Percentiles rank a stretch among this genome's conserved stretches.
Conservation (phyloP, 1,140 invertebrate species). For the Saccostrea echinata region DNA sequence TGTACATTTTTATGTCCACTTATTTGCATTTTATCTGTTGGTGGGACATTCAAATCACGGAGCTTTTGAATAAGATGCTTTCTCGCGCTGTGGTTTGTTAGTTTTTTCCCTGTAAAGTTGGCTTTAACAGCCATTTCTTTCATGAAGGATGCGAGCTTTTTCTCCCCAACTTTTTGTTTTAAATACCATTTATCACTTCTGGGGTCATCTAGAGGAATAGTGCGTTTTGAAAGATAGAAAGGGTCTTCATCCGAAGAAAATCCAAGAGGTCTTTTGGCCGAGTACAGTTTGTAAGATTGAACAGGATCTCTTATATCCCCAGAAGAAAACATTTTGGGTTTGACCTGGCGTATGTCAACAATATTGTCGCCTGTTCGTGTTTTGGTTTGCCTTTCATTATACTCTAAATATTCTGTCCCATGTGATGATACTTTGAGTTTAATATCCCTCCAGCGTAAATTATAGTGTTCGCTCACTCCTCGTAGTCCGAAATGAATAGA, state of each 20-base stretch:
- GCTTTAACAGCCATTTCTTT: background rate
- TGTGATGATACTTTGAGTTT: no score
- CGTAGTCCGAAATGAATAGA: no score
- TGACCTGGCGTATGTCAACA: background rate
- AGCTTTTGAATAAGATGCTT: slow-evolving; percentile 43
- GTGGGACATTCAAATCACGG: background rate
- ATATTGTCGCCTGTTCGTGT: no score
- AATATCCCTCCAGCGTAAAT: no score
- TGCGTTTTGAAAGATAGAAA: background rate
- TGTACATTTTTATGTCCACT: slow-evolving; percentile 35
- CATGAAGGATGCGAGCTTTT: background rate
- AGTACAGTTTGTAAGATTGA: background rate
- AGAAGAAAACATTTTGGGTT: background rate
- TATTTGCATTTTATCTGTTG: slow-evolving; percentile 34
- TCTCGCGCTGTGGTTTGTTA: slow-evolving; percentile 40
- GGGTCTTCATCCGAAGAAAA: background rate
- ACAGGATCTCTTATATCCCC: background rate
- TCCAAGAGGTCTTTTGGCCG: background rate
- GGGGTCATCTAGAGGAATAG: background rate
- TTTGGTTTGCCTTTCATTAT: no score
- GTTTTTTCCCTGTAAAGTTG: background rate
- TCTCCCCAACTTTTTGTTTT: no score
- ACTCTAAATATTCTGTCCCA: no score
- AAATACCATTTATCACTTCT: background rate
- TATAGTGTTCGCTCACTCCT: no score